Evolutionary conservation across 1,140 invertebrate species (phyloP).

Genomic region (Cardiocondyla obscurior): DNA sequence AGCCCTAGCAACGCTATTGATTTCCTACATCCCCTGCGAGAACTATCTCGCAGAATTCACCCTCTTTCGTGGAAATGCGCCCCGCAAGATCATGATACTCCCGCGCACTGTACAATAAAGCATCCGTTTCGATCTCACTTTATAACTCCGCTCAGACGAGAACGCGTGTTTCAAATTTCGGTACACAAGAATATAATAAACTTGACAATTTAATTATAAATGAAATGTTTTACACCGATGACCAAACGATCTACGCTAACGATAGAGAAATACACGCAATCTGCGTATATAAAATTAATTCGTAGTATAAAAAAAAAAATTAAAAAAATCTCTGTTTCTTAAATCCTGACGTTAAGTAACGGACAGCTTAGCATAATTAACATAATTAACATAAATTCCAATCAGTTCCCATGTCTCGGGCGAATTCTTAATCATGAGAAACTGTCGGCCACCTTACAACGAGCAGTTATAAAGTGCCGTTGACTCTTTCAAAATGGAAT

Average conservation of each 20-base stretch:
- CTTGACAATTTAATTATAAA: background rate
- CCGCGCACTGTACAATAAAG: constrained; percentile 38
- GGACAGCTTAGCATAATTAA: constrained; percentile 6
- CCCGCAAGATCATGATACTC: constrained; percentile 65
- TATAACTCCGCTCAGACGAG: constrained; percentile 9
- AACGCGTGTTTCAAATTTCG: too few species aligned
- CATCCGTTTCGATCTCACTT: background rate
- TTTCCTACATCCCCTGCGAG: constrained; percentile 82
- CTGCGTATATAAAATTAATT: background rate
- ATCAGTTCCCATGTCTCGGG: background rate
- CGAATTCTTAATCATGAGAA: constrained; percentile 34
- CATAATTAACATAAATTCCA: constrained; percentile 22
- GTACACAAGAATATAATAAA: background rate
- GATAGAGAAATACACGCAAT: background rate
- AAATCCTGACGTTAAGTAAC: background rate
- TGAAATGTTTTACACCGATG: background rate
- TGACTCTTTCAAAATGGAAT: constrained; percentile 32
- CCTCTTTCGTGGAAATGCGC: constrained; percentile 77
- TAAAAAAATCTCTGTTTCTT: too few species aligned
- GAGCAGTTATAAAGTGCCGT: background rate
- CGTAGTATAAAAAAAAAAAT: background rate
- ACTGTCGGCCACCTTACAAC: background rate
- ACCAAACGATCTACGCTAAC: background rate
- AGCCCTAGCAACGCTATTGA: constrained; percentile 84
- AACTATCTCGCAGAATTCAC: constrained; percentile 78